phyloP scores from a whole-genome alignment of 1,140 invertebrate species.

The Bombus breviceps region DNA sequence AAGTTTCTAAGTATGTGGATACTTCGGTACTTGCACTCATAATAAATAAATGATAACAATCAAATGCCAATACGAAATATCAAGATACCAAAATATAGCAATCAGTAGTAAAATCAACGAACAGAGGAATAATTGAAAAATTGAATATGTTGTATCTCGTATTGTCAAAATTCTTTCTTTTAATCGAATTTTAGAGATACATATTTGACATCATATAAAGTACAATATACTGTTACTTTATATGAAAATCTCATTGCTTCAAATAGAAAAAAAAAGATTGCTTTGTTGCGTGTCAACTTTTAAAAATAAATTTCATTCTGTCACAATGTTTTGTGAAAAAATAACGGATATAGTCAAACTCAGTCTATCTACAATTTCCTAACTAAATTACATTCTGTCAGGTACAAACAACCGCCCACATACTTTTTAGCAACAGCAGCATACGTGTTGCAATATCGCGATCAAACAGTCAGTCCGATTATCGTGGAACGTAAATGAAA shows the following conservation, averaged over 20 bases:
- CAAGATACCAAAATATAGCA: no score
- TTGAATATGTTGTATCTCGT: no score
- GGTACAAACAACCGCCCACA: background rate
- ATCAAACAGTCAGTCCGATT: conserved; percentile 5
- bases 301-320: background rate
- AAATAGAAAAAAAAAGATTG: background rate
- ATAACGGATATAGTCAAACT: background rate
- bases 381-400: background rate
- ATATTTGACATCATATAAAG: background rate
- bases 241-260: background rate
- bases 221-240: background rate
- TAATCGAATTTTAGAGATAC: no score
- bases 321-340: background rate
- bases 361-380: background rate
- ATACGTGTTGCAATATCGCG: background rate
- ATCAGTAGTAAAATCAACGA: no score
- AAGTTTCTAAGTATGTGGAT: no score
- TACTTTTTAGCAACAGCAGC: background rate
- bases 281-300: background rate
- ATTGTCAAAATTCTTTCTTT: no score
- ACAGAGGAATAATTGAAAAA: no score
- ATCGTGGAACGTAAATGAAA: conserved; percentile 6
- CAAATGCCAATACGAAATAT: no score
- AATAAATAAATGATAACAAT: no score
- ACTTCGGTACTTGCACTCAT: no score